Percentiles rank a stretch among this genome's conserved stretches.
These are phyloP conservation scores for Sebastolobus alascanus DNA, from an alignment of 2,797 vertebrate species.

Conservation along the genomic window DNA sequence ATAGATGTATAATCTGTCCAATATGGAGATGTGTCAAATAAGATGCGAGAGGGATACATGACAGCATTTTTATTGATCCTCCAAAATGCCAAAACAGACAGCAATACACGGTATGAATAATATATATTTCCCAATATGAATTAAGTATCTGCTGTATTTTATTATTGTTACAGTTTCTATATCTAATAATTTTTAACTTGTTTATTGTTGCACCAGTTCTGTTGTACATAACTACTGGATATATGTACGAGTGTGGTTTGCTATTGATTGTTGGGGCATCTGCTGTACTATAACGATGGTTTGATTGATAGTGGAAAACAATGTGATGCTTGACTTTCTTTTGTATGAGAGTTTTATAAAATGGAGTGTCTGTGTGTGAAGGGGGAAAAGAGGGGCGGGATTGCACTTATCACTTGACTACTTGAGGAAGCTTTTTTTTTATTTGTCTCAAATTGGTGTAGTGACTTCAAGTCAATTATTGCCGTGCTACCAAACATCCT, in stretches of 20 bases:
- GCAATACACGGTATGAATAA: slow-evolving; percentile 74
- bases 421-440: slow-evolving; percentile 74
- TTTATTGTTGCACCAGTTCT: slow-evolving; percentile 72
- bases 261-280: slow-evolving; percentile 72
- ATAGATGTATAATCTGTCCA: slow-evolving; percentile 54
- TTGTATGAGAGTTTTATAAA: slow-evolving; percentile 68
- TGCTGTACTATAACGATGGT: slow-evolving; percentile 77
- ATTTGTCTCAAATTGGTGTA: slow-evolving; percentile 66
- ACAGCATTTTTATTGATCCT: slow-evolving; percentile 68
- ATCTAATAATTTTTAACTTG: slow-evolving; percentile 71
- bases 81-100: slow-evolving; percentile 78
- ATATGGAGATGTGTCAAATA: slow-evolving; percentile 61
- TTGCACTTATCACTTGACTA: slow-evolving; percentile 83
- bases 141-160: slow-evolving; percentile 83
- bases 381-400: slow-evolving; percentile 40
- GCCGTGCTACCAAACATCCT: slow-evolving; percentile 79
- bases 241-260: slow-evolving; percentile 66
- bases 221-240: slow-evolving; percentile 82
- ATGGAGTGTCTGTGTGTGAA: slow-evolving; percentile 67
- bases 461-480: slow-evolving; percentile 67
- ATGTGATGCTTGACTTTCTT: slow-evolving; percentile 71
- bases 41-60: slow-evolving; percentile 64
- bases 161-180: slow-evolving; percentile 79
- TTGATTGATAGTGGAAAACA: slow-evolving; percentile 72
- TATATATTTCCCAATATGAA: slow-evolving; percentile 77